Base-by-base conservation (phyloP, 2,113 vertebrate genomes). In the Damaliscus lunatus region DNA sequence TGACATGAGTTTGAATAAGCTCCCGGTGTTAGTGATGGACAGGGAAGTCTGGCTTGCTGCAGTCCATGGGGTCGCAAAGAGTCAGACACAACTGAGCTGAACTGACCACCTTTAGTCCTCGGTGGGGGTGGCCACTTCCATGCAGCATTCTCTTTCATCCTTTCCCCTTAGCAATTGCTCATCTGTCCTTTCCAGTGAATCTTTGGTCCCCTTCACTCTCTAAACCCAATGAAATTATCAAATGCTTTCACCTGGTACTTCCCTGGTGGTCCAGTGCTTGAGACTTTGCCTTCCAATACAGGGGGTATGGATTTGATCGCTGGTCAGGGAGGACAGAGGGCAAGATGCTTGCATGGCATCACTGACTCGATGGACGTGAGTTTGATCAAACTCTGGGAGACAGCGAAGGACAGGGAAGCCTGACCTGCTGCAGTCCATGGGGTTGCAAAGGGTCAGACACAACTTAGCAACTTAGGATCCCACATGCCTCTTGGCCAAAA, bases 1-100 rank as follows among this genome's bases (percentile, higher is more conserved):
- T 5, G 10, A 71, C 19, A 40, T 71, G 67, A 40, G 19, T 71
- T 71, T 71, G n/a, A 23, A 19, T 19, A 71, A 40, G n/a, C 19
- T 11, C n/a, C 19, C 2, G 0, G 9, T 0, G 0, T 71, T 71
- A 40, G 19, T 71, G 10, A 71, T 40, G n/a, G 67, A 40, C 67
- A 71, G n/a, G 67, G 67, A 40, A 71, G 10, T 11, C 67, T 71
- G 67, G 19, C n/a, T 23, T 40, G 67, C 67, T 71, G n/a, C n/a
- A 71, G 19, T 23, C n/a, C n/a, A 36, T 71, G n/a, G n/a, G 19
- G n/a, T 71, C 10, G 0, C n/a, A 71, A 67, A n/a, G n/a, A 71
- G 64, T 71, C 2, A 11, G n/a, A 71, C 64, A 36, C 1, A 2
- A 23, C n/a, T 40, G 67, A 40, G 33, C 67, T 71, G 67, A 71